phyloP scores from a whole-genome alignment of 2,888 invertebrate genomes.

The Polymixis lichenea region DNA sequence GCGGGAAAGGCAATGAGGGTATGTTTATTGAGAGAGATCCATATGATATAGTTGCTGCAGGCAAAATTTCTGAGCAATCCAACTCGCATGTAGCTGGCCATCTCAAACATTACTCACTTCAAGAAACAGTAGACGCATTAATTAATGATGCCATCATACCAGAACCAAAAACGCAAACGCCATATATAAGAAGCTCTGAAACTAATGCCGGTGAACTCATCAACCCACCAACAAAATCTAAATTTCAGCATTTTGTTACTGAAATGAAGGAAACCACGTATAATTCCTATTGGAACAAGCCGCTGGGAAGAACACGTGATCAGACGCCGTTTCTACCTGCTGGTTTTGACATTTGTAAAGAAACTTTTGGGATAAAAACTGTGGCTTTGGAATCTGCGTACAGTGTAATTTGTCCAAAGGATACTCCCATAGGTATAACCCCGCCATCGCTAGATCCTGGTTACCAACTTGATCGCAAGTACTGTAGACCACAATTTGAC shows the following conservation, averaged over 20 bases:
- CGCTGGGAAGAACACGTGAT: constrained; percentile 7
- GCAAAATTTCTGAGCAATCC: constrained; percentile 65
- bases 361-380: constrained; percentile 67
- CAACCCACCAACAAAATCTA: constrained; percentile 70
- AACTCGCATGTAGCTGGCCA: constrained; percentile 52
- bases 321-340: constrained; percentile 14
- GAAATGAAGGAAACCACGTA: constrained; percentile 28
- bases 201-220: constrained; percentile 55
- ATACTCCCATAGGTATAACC: constrained; percentile 62
- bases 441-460: constrained; percentile 54
- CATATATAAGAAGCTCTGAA: constrained; percentile 34
- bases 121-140: constrained; percentile 75
- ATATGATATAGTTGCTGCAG: constrained; percentile 70
- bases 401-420: constrained; percentile 70
- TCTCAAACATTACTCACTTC: constrained; percentile 67
- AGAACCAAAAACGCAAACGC: neutral
- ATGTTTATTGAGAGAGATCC: constrained; percentile 73
- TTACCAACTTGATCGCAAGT: constrained; percentile 67
- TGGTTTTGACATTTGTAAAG: constrained; percentile 15
- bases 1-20: constrained; percentile 75
- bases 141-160: constrained; percentile 70
- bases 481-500: constrained; percentile 76
- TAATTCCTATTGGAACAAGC: constrained; percentile 35
- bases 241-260: constrained; percentile 66
- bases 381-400: constrained; percentile 62